Conservation (phyloP, 2,797 vertebrate genomes). For the Vireo griseus region DNA sequence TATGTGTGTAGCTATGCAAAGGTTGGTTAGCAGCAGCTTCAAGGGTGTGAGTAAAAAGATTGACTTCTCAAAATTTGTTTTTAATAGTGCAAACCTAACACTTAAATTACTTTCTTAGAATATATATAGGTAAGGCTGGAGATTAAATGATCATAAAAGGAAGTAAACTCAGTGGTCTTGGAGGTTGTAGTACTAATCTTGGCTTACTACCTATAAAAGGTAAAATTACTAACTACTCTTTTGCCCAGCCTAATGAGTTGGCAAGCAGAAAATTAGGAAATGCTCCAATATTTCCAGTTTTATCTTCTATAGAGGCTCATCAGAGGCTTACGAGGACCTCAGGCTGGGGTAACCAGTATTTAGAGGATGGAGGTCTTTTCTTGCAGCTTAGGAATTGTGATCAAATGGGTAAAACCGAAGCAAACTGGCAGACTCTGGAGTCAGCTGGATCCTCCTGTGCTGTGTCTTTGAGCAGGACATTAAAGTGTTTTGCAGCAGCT, state of each 20-base stretch:
- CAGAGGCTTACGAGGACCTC: neutral
- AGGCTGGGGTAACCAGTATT: neutral
- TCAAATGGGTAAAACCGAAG: neutral
- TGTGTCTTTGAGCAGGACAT: neutral
- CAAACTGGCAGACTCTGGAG: neutral
- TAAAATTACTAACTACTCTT: neutral
- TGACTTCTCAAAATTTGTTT: neutral
- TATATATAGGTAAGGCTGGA: neutral
- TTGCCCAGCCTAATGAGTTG: neutral
- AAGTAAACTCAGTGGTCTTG: neutral
- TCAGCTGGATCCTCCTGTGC: neutral
- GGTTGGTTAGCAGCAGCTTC: neutral
- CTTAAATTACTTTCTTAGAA: neutral
- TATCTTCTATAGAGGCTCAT: neutral
- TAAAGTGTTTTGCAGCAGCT: neutral
- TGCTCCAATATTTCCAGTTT: neutral
- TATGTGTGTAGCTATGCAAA: neutral
- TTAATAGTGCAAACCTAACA: neutral
- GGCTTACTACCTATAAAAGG: neutral
- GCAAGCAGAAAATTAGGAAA: neutral
- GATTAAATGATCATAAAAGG: neutral
- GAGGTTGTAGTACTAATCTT: neutral
- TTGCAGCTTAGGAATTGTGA: neutral
- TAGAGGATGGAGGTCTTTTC: neutral
- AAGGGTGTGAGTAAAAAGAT: neutral